phyloP scores from a whole-genome alignment of 2,888 invertebrate genomes.

The Caradrina kadenii region DNA sequence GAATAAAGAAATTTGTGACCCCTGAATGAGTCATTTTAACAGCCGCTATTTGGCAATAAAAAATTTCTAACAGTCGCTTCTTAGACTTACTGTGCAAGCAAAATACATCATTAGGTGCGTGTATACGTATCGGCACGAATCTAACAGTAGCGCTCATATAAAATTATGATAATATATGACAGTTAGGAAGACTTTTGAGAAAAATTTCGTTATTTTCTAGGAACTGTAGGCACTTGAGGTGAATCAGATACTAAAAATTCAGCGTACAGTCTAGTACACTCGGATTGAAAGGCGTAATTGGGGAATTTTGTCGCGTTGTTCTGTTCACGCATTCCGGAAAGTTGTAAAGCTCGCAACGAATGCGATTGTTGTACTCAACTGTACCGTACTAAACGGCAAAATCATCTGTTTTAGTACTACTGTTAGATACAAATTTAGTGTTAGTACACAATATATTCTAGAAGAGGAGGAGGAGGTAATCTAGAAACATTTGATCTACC shows the following conservation, averaged over 20 bases:
- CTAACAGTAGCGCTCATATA: constrained; percentile 59
- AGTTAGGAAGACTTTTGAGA: constrained; percentile 36
- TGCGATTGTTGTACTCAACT: constrained; percentile 42
- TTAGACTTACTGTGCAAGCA: constrained; percentile 70
- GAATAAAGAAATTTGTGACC: constrained; percentile 82
- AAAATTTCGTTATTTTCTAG: constrained; percentile 45
- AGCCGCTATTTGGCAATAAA: constrained; percentile 84
- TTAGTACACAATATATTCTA: background rate
- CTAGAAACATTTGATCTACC: background rate
- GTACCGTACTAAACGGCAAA: constrained; percentile 16
- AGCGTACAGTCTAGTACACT: constrained; percentile 25
- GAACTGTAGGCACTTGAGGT: constrained; percentile 35
- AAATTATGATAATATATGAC: constrained; percentile 55
- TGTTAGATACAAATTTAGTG: background rate
- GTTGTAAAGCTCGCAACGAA: constrained; percentile 49
- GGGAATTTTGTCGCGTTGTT: constrained; percentile 40
- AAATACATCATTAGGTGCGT: constrained; percentile 68
- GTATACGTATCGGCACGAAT: constrained; percentile 42
- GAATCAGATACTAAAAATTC: constrained; percentile 56
- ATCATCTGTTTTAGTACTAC: background rate
- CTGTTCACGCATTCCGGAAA: constrained; percentile 32
- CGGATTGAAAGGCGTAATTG: constrained; percentile 41
- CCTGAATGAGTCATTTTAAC: constrained; percentile 83
- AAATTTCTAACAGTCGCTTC: constrained; percentile 75
- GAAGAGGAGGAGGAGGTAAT: background rate